Evolutionary conservation across 2,888 invertebrate species (phyloP).

Genomic region (Hemaris fuciformis): DNA sequence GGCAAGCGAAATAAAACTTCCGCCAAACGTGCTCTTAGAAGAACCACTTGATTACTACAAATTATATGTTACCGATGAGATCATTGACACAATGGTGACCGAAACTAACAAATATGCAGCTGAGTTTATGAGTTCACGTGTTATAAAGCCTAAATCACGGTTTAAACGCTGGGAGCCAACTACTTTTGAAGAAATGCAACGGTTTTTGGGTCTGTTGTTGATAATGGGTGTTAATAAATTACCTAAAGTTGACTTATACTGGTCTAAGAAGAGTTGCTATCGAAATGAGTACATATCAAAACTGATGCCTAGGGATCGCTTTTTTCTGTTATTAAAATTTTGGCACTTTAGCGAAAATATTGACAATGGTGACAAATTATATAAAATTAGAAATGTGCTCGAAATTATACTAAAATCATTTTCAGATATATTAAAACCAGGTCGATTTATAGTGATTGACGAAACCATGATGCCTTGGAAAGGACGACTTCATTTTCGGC

Average conservation of each 20-base stretch:
- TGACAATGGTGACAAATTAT: constrained; percentile 20
- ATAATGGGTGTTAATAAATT: constrained; percentile 26
- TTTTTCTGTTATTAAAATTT: constrained; percentile 31
- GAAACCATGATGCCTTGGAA: constrained; percentile 43
- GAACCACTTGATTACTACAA: constrained; percentile 19
- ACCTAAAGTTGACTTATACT: constrained; percentile 25
- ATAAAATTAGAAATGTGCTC: constrained; percentile 24
- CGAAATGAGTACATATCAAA: constrained; percentile 31
- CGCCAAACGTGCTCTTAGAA: no score
- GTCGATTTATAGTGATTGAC: constrained; percentile 25
- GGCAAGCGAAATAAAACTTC: no score
- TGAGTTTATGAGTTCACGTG: constrained; percentile 16
- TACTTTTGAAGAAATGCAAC: constrained; percentile 20
- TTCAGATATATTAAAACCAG: constrained; percentile 17
- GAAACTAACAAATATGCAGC: constrained; percentile 26
- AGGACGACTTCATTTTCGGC: constrained; percentile 37
- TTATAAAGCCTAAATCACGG: constrained; percentile 25
- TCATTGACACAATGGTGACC: constrained; percentile 21
- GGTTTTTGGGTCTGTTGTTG: constrained; percentile 24
- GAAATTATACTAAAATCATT: constrained; percentile 16
- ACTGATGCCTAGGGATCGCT: constrained; percentile 32
- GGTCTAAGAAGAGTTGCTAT: constrained; percentile 29
- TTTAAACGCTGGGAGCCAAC: constrained; percentile 22
- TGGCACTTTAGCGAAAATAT: constrained; percentile 33
- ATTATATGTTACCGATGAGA: constrained; percentile 24